Evolutionary conservation across 1,140 invertebrate species (phyloP).

Genomic region (Macrocentrus cingulum): DNA sequence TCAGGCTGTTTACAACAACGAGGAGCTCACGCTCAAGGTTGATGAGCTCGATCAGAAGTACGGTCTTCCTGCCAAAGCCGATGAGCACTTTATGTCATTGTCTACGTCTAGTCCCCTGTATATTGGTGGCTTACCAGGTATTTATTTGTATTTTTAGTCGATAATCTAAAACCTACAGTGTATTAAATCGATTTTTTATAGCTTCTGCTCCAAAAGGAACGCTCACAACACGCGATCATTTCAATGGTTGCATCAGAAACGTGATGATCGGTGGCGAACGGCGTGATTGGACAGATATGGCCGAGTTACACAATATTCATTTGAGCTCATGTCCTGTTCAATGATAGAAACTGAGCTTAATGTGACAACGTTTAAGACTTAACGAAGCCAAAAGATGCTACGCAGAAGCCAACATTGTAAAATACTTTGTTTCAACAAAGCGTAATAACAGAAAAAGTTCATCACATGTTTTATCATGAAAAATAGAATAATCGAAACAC

Average conservation of each 20-base stretch:
- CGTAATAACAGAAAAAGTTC: neutral
- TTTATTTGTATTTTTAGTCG: conserved; percentile 23
- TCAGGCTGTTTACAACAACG: conserved; percentile 71
- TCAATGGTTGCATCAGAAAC: conserved; percentile 89
- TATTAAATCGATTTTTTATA: conserved; percentile 47
- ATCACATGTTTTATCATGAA: too few species aligned
- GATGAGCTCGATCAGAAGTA: conserved; percentile 66
- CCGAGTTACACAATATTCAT: conserved; percentile 77
- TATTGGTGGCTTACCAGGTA: conserved; percentile 85
- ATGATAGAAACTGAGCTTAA: conserved; percentile 34
- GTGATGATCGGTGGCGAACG: conserved; percentile 69
- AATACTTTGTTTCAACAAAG: too few species aligned
- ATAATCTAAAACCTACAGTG: neutral
- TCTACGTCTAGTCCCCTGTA: conserved; percentile 67
- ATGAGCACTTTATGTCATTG: conserved; percentile 43
- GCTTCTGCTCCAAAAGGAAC: conserved; percentile 69
- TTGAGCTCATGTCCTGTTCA: conserved; percentile 80
- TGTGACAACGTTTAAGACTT: conserved; percentile 38
- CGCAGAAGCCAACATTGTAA: conserved; percentile 26
- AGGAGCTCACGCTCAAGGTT: conserved; percentile 71
- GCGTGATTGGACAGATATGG: conserved; percentile 83
- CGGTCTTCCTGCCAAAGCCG: conserved; percentile 56
- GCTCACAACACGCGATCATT: conserved; percentile 72
- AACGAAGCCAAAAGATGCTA: conserved; percentile 53
- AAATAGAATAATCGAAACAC: conserved; percentile 39